These are phyloP conservation scores for Siderastrea siderea DNA, from an alignment of 92 coral and sea anemone genomes.

Conservation along the genomic window DNA sequence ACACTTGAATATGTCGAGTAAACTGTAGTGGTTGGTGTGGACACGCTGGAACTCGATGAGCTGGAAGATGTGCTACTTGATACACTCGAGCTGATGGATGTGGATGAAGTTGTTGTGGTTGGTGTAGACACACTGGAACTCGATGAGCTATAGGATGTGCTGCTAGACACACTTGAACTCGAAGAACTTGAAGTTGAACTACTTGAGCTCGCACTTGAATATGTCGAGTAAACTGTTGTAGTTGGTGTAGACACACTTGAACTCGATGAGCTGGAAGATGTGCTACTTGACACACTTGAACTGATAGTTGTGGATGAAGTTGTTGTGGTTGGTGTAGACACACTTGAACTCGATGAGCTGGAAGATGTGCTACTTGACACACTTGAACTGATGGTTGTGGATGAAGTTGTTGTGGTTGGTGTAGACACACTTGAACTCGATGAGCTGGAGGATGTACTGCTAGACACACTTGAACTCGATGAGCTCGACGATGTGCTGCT, in stretches of 20 bases:
- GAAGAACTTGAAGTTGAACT: background rate
- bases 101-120: background rate
- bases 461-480: slow-evolving; percentile 10
- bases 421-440: background rate
- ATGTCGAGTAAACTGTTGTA: slow-evolving; percentile 5
- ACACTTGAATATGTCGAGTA: background rate
- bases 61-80: background rate
- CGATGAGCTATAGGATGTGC: background rate
- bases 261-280: background rate
- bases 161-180: slow-evolving; percentile 7
- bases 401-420: background rate
- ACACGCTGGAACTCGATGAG: background rate
- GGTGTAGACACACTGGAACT: slow-evolving; percentile 3
- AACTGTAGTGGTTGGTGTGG: background rate
- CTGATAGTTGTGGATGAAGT: background rate
- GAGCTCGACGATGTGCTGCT: background rate
- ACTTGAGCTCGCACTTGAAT: slow-evolving; percentile 3
- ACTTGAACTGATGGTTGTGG: background rate
- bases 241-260: slow-evolving; percentile 32
- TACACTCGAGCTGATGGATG: slow-evolving; percentile 16
- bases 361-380: background rate
- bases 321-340: background rate
- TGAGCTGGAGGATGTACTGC: slow-evolving; percentile 32
- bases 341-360: background rate
- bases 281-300: background rate